A percentile compares a stretch with the other conserved stretches of the same genome.
These are phyloP conservation scores for Chloebia gouldiae DNA, from an alignment of 2,113 vertebrate genomes.

Conservation along the genomic window DNA sequence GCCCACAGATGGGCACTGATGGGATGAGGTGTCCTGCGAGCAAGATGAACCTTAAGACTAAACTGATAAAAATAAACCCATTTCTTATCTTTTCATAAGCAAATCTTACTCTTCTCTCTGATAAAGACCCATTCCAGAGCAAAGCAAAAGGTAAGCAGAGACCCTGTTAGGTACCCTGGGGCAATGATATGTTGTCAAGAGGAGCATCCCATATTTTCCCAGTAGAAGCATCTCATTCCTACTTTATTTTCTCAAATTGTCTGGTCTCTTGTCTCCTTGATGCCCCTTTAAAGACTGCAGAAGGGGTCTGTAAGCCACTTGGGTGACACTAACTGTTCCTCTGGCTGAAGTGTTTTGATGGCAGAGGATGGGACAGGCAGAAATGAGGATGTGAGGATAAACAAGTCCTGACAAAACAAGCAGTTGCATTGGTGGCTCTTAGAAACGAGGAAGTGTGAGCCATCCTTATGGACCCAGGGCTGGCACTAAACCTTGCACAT, in stretches of 20 bases:
- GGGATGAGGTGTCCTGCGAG: neutral
- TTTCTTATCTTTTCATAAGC: neutral
- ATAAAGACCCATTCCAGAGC: neutral
- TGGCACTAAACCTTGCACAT: neutral
- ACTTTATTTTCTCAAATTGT: neutral
- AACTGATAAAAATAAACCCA: neutral
- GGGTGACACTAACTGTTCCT: neutral
- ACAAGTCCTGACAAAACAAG: neutral
- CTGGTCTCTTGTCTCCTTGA: neutral
- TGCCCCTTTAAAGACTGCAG: neutral
- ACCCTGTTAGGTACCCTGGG: accelerated
- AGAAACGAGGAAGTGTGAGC: neutral
- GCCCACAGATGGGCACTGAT: neutral
- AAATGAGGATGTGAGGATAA: neutral
- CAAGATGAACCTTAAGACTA: neutral
- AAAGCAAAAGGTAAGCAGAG: neutral
- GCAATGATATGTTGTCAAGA: neutral
- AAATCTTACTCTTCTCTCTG: neutral
- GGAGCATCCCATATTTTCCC: neutral
- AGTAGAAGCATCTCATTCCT: neutral
- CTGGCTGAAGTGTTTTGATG: neutral
- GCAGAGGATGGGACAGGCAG: neutral
- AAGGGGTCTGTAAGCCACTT: neutral
- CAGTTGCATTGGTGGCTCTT: neutral
- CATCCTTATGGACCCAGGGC: neutral